Evolutionary conservation across 2,113 vertebrate genomes (phyloP).

Genomic region (Dicaeum eximium): DNA sequence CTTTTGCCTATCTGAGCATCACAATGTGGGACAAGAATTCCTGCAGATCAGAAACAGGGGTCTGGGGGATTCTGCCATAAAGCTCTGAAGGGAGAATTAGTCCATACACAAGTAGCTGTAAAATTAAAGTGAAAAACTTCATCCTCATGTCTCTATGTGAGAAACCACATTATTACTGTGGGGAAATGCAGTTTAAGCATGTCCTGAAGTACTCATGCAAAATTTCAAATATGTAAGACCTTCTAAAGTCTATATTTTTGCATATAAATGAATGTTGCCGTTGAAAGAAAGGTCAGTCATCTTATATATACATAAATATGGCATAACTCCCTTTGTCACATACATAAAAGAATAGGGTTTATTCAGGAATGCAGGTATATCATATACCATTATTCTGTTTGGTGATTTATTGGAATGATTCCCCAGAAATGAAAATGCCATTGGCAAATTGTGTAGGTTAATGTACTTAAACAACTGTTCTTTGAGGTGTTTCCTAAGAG

Average conservation of each 20-base stretch:
- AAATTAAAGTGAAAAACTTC: neutral
- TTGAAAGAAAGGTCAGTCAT: neutral
- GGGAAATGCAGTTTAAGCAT: neutral
- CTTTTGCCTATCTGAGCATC: neutral
- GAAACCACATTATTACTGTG: neutral
- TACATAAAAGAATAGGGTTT: neutral
- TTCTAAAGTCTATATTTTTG: neutral
- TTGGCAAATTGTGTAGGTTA: neutral
- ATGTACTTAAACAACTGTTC: neutral
- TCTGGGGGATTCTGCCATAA: neutral
- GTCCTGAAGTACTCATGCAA: neutral
- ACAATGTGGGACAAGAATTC: neutral
- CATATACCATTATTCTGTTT: neutral
- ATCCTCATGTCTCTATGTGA: neutral
- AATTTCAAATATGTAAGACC: neutral
- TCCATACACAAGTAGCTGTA: neutral
- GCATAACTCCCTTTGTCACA: neutral
- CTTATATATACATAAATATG: neutral
- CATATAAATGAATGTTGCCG: neutral
- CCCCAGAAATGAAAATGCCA: neutral
- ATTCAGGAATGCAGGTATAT: neutral
- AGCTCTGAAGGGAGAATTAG: neutral
- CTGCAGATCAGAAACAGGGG: neutral
- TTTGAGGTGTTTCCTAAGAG: neutral
- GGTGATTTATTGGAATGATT: neutral